Evolutionary conservation across 2,113 vertebrate genomes (phyloP).

Genomic region (Bolborhynchus lineola): DNA sequence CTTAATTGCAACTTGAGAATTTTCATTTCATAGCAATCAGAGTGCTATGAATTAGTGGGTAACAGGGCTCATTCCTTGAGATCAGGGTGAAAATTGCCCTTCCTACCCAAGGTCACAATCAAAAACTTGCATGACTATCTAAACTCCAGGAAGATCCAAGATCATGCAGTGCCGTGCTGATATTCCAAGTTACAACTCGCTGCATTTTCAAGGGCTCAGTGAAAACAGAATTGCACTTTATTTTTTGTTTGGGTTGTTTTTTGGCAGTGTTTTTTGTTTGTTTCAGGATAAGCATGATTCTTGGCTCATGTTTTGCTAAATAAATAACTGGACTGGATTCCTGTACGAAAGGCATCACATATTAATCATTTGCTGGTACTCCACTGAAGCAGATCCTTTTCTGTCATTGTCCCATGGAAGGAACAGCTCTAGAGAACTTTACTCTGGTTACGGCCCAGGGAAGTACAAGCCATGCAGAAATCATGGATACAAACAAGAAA

Average conservation of each 20-base stretch:
- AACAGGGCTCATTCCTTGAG: background rate
- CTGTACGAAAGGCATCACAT: background rate
- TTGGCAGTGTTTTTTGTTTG: background rate
- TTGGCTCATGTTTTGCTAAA: background rate
- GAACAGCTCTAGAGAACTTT: conserved; percentile 1
- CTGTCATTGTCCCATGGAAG: background rate
- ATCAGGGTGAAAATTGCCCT: background rate
- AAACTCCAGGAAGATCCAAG: background rate
- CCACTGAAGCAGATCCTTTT: background rate
- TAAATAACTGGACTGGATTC: background rate
- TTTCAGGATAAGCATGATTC: background rate
- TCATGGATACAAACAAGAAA: background rate
- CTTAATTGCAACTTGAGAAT: background rate
- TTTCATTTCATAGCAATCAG: background rate
- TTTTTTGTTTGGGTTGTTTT: background rate
- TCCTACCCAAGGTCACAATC: background rate
- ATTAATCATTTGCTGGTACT: background rate
- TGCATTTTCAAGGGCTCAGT: background rate
- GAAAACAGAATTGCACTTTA: background rate
- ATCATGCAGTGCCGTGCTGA: background rate
- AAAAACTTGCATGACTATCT: background rate
- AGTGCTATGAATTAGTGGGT: background rate
- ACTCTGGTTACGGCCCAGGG: background rate
- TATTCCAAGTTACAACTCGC: background rate
- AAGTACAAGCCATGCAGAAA: background rate